Evolutionary conservation across 2,797 vertebrate genomes (phyloP).

Genomic region (Sebastes iracundus): DNA sequence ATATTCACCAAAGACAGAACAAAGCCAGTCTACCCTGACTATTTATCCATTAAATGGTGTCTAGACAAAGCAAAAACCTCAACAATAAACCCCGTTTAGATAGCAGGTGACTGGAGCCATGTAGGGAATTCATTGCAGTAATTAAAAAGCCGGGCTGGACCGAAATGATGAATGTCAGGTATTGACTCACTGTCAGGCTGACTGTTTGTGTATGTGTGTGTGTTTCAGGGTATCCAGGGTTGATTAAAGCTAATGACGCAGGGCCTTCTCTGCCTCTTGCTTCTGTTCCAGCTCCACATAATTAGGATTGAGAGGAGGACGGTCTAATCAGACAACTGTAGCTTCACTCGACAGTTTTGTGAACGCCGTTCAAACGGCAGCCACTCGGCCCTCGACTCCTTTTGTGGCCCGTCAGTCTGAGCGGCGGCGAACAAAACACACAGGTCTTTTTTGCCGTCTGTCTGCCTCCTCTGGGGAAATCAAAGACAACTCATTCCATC

Average conservation of each 20-base stretch:
- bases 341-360: slow-evolving; percentile 24
- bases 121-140: slow-evolving; percentile 75
- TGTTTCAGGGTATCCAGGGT: slow-evolving; percentile 41
- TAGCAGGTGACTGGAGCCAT: slow-evolving; percentile 53
- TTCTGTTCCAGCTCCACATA: slow-evolving; percentile 54
- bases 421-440: not conserved
- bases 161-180: slow-evolving; percentile 79
- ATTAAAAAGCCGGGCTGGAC: slow-evolving; percentile 76
- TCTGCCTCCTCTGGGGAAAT: slow-evolving; percentile 29
- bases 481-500: slow-evolving; percentile 18
- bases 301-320: slow-evolving; percentile 60
- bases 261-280: slow-evolving; percentile 46
- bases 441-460: not conserved
- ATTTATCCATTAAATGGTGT: slow-evolving; percentile 32
- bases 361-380: slow-evolving; percentile 18
- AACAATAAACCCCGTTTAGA: slow-evolving; percentile 54
- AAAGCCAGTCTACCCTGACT: slow-evolving; percentile 1
- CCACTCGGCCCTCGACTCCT: not conserved
- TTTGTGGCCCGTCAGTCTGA: not conserved
- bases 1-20: slow-evolving; percentile 19
- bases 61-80: slow-evolving; percentile 46
- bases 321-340: slow-evolving; percentile 52
- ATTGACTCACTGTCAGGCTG: slow-evolving; percentile 70
- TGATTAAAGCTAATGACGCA: slow-evolving; percentile 68
- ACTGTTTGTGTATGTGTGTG: slow-evolving; percentile 17